A percentile compares a stretch with the other conserved stretches of the same genome.
Conservation (phyloP, 2,797 vertebrate species). For the Mallotus villosus region DNA sequence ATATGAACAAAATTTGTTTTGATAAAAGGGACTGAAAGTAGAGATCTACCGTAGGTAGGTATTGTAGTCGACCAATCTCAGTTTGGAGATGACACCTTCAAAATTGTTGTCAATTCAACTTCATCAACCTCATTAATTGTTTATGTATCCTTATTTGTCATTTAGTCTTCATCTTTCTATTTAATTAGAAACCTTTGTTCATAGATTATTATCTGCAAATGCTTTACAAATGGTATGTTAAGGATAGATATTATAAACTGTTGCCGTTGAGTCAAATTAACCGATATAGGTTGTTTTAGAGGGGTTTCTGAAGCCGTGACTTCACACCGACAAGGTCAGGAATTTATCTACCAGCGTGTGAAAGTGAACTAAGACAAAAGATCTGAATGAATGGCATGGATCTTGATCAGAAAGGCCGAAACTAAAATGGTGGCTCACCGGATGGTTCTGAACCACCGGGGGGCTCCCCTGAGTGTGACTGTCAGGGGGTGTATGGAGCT, state of each 20-base stretch:
- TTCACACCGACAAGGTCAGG: slow-evolving; percentile 29
- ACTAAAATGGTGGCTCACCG: slow-evolving; percentile 5
- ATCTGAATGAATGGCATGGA: slow-evolving; percentile 22
- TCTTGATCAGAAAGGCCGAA: slow-evolving; percentile 7
- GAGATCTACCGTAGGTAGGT: too few species aligned
- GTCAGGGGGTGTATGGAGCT: not conserved
- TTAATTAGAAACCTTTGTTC: too few species aligned
- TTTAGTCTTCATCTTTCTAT: not conserved
- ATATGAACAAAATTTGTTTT: too few species aligned
- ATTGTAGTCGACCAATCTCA: too few species aligned
- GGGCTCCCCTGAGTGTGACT: slow-evolving; percentile 11
- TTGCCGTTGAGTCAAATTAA: not conserved
- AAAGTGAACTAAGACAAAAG: slow-evolving; percentile 40
- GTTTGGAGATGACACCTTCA: too few species aligned
- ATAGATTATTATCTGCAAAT: not conserved
- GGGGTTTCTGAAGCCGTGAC: slow-evolving; percentile 30
- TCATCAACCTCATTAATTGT: not conserved
- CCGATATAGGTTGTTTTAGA: slow-evolving; percentile 14
- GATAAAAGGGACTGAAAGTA: too few species aligned
- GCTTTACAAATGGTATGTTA: not conserved
- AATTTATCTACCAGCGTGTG: slow-evolving; percentile 34
- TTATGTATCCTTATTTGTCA: not conserved
- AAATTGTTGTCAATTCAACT: not conserved
- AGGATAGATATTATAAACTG: not conserved
- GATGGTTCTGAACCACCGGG: slow-evolving; percentile 7